phyloP scores from a whole-genome alignment of 2,888 invertebrate species.

The Lissonota sp. region DNA sequence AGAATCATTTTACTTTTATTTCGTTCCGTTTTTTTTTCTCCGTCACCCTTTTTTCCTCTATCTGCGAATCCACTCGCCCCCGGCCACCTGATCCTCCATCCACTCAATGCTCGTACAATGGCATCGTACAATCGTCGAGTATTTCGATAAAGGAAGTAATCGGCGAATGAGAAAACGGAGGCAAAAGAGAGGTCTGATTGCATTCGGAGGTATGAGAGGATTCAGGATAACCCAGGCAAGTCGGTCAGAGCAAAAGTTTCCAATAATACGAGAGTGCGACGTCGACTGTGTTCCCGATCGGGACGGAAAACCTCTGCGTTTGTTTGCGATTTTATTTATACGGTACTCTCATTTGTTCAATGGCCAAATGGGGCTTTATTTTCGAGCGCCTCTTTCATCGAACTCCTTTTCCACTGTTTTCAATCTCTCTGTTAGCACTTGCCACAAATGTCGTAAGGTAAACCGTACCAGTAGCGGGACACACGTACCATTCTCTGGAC shows the following conservation, averaged over 20 bases:
- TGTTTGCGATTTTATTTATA: no score
- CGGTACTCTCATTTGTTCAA: no score
- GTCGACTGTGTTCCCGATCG: no score
- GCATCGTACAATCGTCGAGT: conserved; percentile 25
- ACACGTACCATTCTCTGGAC: no score
- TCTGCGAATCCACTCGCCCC: conserved; percentile 17
- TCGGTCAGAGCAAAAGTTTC: conserved; percentile 24
- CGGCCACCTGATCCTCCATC: no score
- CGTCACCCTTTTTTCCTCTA: conserved; percentile 12
- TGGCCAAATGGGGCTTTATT: no score
- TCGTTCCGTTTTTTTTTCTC: conserved; percentile 17
- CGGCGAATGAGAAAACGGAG: conserved; percentile 40
- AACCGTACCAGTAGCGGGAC: no score
- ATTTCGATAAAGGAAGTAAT: conserved; percentile 47
- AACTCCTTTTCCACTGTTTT: no score
- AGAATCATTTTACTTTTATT: conserved; percentile 31
- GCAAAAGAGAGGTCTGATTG: conserved; percentile 11
- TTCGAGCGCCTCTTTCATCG: no score
- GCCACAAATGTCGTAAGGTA: no score
- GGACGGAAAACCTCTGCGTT: no score
- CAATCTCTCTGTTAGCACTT: no score
- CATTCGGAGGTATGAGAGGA: not conserved
- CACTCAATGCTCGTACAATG: conserved; percentile 5
- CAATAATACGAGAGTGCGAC: conserved; percentile 25
- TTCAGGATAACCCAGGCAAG: conserved; percentile 32